Base-by-base conservation (phyloP, 2,113 vertebrate genomes). In the Oreochromis aureus region DNA sequence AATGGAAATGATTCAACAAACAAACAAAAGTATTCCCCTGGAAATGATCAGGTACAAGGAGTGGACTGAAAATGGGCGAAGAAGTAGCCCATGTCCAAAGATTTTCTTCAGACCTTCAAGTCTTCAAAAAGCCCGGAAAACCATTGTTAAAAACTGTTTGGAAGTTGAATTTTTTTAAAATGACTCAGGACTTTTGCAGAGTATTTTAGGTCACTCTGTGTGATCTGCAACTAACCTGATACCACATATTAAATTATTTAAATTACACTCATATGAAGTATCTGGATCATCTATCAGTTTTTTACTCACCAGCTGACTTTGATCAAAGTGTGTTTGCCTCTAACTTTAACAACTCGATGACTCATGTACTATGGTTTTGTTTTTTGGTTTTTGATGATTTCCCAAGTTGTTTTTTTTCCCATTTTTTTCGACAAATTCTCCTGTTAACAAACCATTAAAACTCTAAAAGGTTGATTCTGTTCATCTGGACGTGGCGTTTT, bases 401-500 rank as follows among this genome's bases (percentile, higher is more conserved):
- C 16, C 66, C 36, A 44, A 71, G n/a, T 24, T 71, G 7, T 15
- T 41, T 11, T 19, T 34, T 32, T 59, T 59, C 30, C 4, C 3
- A 11, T 1, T 2, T 59, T 59, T 58, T 63, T 36, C 19, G 5
- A 63, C 18, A 63, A 63, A 63, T 7, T n/a, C 61, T 66, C 32
- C 61, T 66, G 59, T 63, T 63, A 63, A 63, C 59, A 61, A 32
- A 61, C 16, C 58, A 61, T 18, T 61, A 32, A 61, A 61, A 10
- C 2, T 59, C 27, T 1, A 0, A 59, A 59, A 59, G 4, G 15
- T 32, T 59, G 7, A 18, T 32, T 2, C 58, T 61, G 30, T 61
- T 61, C 30, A 19, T 61, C 30, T 34, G 30, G 58, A 34, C 5
- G 1, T 0, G 6, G 56, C 0, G 0, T 61, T 61, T 6, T 61